A percentile compares a stretch with the other conserved stretches of the same genome.
These are phyloP conservation scores for Ranitomeya imitator DNA, from an alignment of 2,113 vertebrate genomes.

Conservation along the genomic window DNA sequence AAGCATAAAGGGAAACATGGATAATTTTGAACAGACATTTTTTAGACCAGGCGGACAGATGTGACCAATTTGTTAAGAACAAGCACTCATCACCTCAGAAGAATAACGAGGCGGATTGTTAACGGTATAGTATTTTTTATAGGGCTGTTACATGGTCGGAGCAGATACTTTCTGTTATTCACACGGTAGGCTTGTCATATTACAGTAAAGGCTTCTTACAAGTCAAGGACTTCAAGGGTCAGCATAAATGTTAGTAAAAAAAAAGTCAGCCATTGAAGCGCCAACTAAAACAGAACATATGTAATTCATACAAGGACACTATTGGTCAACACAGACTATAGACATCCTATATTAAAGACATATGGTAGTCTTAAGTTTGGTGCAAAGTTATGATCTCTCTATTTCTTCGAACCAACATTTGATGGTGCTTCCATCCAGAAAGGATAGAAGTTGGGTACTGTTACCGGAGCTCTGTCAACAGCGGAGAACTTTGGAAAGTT, in stretches of 20 bases:
- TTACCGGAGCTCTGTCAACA: no score
- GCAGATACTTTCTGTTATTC: slow-evolving; percentile 13
- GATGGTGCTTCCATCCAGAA: not conserved
- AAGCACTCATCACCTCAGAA: slow-evolving; percentile 22
- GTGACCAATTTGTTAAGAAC: slow-evolving; percentile 54
- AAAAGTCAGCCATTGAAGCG: not conserved
- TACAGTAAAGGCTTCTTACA: not conserved
- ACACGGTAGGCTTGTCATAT: slow-evolving; percentile 14
- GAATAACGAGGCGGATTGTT: not conserved
- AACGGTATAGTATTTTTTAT: slow-evolving; percentile 1
- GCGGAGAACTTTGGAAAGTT: not conserved
- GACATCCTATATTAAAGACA: not conserved
- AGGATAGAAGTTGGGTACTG: no score
- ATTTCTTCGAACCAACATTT: not conserved
- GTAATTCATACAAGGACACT: not conserved
- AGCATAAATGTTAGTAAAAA: not conserved
- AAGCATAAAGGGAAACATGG: slow-evolving; percentile 37
- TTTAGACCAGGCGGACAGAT: slow-evolving; percentile 33
- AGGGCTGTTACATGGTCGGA: not conserved
- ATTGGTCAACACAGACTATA: not conserved
- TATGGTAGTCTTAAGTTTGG: not conserved
- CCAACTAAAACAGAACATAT: not conserved
- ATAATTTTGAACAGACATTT: slow-evolving; percentile 47
- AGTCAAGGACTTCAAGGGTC: slow-evolving; percentile 9
- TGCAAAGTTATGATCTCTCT: not conserved